phyloP scores from a whole-genome alignment of 92 coral and sea anemone genomes.

The Epizoanthus stellaris region DNA sequence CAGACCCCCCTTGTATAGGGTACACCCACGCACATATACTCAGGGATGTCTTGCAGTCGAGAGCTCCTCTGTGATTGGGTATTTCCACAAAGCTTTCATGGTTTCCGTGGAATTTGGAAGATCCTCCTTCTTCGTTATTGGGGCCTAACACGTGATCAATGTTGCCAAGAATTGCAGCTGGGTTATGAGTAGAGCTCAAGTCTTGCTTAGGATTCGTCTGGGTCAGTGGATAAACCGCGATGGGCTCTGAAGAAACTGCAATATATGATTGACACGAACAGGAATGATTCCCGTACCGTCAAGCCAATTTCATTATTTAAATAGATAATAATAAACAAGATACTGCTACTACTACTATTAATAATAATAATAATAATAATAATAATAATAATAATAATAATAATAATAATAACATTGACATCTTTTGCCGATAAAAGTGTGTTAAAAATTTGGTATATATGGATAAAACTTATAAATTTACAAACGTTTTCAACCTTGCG shows the following conservation, averaged over 20 bases:
- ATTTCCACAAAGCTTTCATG: constrained; percentile 11
- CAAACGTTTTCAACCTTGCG: too few species aligned
- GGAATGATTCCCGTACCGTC: too few species aligned
- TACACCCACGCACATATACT: constrained; percentile 30
- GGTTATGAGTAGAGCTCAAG: not conserved
- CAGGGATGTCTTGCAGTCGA: constrained; percentile 10
- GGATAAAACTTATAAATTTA: too few species aligned
- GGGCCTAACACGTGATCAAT: constrained; percentile 25
- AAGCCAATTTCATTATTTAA: too few species aligned
- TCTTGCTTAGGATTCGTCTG: not conserved
- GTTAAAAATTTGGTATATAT: too few species aligned
- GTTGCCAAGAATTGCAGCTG: not conserved
- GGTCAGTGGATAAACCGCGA: constrained; percentile 31
- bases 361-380: too few species aligned
- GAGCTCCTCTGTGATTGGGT: constrained; percentile 29
- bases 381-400: too few species aligned
- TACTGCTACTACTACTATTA: too few species aligned
- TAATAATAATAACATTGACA: too few species aligned
- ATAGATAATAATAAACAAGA: too few species aligned
- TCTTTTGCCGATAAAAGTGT: too few species aligned
- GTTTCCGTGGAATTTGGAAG: constrained; percentile 14
- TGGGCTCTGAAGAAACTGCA: constrained; percentile 14
- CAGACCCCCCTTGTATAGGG: constrained; percentile 13
- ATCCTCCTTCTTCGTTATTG: not conserved
- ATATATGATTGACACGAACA: not conserved